These are phyloP conservation scores for Buceros bicornis DNA, from an alignment of 2,797 vertebrate species.

Conservation along the genomic window DNA sequence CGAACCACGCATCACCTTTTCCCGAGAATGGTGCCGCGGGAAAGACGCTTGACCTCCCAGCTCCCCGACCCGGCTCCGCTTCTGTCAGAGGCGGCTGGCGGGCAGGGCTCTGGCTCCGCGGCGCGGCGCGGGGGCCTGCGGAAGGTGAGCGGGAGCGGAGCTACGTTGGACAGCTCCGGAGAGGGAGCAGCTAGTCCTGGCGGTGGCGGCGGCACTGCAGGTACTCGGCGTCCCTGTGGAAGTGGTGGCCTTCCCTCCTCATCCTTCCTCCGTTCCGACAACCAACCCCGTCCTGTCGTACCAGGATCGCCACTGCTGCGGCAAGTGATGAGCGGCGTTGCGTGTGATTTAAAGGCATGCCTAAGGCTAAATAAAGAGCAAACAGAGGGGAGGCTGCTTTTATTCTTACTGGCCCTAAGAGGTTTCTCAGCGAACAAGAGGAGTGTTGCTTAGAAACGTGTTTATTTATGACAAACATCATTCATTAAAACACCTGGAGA, in stretches of 20 bases:
- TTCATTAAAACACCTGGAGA: neutral
- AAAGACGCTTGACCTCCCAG: accelerated
- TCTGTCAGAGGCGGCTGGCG: no score
- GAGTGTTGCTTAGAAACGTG: accelerated
- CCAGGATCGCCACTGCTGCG: accelerated
- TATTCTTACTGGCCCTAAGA: accelerated
- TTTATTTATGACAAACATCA: neutral
- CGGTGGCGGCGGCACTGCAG: accelerated
- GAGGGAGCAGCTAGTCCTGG: neutral
- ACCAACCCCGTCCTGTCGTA: accelerated
- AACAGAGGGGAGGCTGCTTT: accelerated
- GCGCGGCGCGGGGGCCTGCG: neutral
- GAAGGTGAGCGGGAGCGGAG: neutral
- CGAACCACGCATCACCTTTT: neutral
- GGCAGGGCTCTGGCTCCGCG: neutral
- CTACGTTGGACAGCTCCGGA: slow-evolving; percentile 81
- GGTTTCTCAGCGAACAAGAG: neutral
- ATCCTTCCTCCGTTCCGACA: accelerated
- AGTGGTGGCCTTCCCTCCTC: neutral
- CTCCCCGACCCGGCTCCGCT: accelerated
- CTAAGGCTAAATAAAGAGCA: accelerated
- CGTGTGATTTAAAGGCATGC: accelerated
- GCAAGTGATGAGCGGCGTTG: accelerated
- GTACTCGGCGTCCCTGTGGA: no score
- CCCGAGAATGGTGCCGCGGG: neutral